A percentile compares a stretch with the other conserved stretches of the same genome.
These are phyloP conservation scores for Colinus virginianus DNA, from an alignment of 2,113 vertebrate genomes.

Conservation along the genomic window DNA sequence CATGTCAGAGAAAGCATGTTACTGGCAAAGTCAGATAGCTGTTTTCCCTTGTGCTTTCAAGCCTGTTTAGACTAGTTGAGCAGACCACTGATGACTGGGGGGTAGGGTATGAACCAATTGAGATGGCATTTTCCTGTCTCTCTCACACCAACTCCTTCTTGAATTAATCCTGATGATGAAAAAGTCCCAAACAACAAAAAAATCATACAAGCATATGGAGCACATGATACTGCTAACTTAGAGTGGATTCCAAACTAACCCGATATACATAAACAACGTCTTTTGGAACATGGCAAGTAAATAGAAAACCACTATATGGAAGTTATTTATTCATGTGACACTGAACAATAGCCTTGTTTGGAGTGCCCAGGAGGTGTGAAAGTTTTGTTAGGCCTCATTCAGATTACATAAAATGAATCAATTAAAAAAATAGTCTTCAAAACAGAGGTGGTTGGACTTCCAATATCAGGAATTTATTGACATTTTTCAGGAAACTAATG, in stretches of 20 bases:
- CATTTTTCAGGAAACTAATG: not conserved
- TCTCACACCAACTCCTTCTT: not conserved
- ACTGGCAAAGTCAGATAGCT: not conserved
- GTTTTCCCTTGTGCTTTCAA: not conserved
- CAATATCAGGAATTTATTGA: not conserved
- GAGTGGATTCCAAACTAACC: constrained; percentile 27
- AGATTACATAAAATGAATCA: not conserved
- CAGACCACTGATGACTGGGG: not conserved
- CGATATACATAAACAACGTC: not conserved
- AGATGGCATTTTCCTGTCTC: not conserved
- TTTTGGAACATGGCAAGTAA: not conserved
- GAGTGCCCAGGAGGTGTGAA: not conserved
- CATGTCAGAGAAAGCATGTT: not conserved
- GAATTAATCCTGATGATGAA: not conserved
- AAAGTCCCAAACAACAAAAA: not conserved
- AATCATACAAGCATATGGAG: not conserved
- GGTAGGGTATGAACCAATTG: not conserved
- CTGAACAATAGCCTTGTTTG: not conserved
- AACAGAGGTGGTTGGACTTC: not conserved
- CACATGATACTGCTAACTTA: not conserved
- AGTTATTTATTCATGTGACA: not conserved
- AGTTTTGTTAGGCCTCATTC: not conserved
- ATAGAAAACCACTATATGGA: not conserved
- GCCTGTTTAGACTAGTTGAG: not conserved
- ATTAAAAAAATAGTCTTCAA: not conserved